Evolutionary conservation across 2,888 invertebrate species (phyloP).

Genomic region (Pycnomerus fuliginosus): DNA sequence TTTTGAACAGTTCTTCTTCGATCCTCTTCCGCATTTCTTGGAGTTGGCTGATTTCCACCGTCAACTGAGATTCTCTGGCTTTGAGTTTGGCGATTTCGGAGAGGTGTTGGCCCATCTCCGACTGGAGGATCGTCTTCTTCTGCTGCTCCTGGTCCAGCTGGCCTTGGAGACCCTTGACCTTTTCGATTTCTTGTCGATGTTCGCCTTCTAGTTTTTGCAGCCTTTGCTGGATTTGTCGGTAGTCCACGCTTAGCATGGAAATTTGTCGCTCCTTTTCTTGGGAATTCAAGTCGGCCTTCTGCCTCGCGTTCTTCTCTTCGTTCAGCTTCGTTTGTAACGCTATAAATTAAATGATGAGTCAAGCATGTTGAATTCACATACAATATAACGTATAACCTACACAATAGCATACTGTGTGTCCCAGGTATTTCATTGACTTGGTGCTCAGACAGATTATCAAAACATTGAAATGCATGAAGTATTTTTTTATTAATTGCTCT

Average conservation of each 20-base stretch:
- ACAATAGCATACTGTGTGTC: too few relatives aligned
- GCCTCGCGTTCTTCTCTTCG: constrained; percentile 84
- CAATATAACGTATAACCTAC: too few relatives aligned
- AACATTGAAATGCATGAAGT: too few relatives aligned
- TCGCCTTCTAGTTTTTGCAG: constrained; percentile 91
- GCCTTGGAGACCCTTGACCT: constrained; percentile 78
- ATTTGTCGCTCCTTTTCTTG: constrained; percentile 94
- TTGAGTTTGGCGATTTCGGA: constrained; percentile 71
- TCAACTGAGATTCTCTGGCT: constrained; percentile 70
- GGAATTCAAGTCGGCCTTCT: constrained; percentile 80
- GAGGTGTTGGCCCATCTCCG: constrained; percentile 73
- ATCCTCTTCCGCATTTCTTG: constrained; percentile 69
- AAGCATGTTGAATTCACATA: too few relatives aligned
- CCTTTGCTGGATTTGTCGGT: constrained; percentile 89
- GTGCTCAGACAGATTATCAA: too few relatives aligned
- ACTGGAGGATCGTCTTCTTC: constrained; percentile 76
- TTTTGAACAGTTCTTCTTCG: constrained; percentile 74
- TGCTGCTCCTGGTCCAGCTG: constrained; percentile 91
- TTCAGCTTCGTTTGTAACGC: constrained; percentile 89
- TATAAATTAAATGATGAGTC: constrained; percentile 53
- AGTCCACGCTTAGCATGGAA: constrained; percentile 92
- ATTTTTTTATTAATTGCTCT: too few relatives aligned
- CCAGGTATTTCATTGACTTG: too few relatives aligned
- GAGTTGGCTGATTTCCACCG: constrained; percentile 65
- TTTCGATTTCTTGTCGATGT: constrained; percentile 83